phyloP scores from a whole-genome alignment of 1,140 invertebrate genomes.

The Drosophila elegans region DNA sequence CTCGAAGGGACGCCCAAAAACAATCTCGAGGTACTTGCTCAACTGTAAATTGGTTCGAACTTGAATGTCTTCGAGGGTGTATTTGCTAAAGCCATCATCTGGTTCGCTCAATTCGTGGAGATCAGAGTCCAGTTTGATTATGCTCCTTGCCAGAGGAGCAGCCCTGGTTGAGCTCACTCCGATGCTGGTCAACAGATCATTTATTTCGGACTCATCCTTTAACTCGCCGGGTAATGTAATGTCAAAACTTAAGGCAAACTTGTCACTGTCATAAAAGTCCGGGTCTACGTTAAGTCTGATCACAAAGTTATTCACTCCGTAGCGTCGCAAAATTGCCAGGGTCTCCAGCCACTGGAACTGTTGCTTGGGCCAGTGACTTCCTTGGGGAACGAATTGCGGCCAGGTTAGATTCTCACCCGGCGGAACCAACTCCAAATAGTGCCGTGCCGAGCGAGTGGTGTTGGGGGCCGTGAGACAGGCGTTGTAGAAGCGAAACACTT shows the following conservation, averaged over 20 bases:
- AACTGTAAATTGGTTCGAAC: neutral
- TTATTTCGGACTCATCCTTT: neutral
- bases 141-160: neutral
- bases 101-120: neutral
- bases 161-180: neutral
- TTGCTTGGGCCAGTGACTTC: neutral
- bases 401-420: slow-evolving; percentile 4
- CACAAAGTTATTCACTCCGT: neutral
- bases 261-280: neutral
- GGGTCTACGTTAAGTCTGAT: neutral
- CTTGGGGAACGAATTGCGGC: neutral
- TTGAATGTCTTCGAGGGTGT: neutral
- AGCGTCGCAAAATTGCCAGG: neutral
- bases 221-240: neutral
- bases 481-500: slow-evolving; percentile 18
- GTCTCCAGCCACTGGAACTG: slow-evolving; percentile 16
- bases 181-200: neutral
- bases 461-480: slow-evolving; percentile 11
- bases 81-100: neutral
- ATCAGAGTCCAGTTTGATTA: neutral
- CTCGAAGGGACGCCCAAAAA: too few relatives aligned
- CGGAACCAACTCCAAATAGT: slow-evolving; percentile 11
- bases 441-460: neutral
- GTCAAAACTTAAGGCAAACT: neutral
- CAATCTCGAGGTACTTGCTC: neutral